Conservation (phyloP, 2,888 invertebrate genomes). For the Eustalomyia histrio region DNA sequence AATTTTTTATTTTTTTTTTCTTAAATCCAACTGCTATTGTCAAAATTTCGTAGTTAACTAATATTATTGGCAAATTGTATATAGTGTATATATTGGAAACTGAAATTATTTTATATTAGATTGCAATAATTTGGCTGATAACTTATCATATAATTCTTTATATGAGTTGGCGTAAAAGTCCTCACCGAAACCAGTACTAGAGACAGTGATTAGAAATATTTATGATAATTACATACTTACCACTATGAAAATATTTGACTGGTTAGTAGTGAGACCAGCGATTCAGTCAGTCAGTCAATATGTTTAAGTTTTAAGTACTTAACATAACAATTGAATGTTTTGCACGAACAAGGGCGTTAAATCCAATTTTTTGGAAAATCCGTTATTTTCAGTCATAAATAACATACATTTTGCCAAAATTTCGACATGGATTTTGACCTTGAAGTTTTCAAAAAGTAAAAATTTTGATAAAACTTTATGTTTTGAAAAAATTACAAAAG, state of each 20-base stretch:
- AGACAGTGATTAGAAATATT: background rate
- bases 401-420: no score
- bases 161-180: conserved; percentile 6
- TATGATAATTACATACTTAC: no score
- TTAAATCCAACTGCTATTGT: conserved; percentile 37
- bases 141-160: conserved; percentile 48
- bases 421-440: no score
- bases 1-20: no score
- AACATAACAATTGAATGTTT: background rate
- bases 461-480: no score
- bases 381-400: no score
- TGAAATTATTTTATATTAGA: conserved; percentile 31
- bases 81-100: conserved; percentile 49
- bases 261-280: background rate
- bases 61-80: conserved; percentile 19
- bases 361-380: no score
- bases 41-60: conserved; percentile 52
- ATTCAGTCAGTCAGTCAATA: background rate
- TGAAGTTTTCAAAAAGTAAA: no score
- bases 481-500: no score
- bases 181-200: background rate
- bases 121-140: conserved; percentile 46
- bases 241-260: no score
- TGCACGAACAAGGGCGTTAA: no score
- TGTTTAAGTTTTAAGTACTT: background rate